phyloP scores from a whole-genome alignment of 2,797 vertebrate species.

The Ctenopoma multispine region DNA sequence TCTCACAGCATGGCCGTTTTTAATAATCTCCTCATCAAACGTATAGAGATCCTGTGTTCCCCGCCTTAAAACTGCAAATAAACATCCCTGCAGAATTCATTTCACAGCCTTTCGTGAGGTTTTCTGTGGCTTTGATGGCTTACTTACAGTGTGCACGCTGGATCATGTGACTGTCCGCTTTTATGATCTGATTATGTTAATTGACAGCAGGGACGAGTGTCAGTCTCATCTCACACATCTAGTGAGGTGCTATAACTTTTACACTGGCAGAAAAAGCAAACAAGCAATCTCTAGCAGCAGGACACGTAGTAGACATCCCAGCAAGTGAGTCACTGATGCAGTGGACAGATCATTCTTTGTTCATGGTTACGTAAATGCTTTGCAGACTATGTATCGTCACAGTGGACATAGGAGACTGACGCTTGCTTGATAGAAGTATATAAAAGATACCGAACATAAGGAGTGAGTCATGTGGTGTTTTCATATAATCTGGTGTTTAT shows the following conservation, averaged over 20 bases:
- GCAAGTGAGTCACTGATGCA: conserved; percentile 26
- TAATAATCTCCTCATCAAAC: conserved; percentile 59
- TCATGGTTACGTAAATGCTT: conserved; percentile 22
- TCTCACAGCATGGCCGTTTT: conserved; percentile 57
- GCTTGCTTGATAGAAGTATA: not conserved
- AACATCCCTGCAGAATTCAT: conserved; percentile 15
- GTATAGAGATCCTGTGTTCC: conserved; percentile 14
- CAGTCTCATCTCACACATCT: conserved; percentile 12
- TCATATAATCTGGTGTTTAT: not conserved
- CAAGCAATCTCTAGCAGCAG: not conserved
- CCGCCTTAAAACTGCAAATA: conserved; percentile 21
- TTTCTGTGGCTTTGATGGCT: conserved; percentile 46
- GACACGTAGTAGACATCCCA: not conserved
- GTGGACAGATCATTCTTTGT: conserved; percentile 17
- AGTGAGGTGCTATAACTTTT: not conserved
- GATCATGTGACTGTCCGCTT: not conserved
- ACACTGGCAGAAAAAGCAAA: not conserved
- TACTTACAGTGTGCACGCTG: not conserved
- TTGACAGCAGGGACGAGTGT: conserved; percentile 7
- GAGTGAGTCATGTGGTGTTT: conserved; percentile 19
- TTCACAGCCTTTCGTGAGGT: not conserved
- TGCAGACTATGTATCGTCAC: conserved; percentile 2
- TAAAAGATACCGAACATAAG: not conserved
- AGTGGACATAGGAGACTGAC: not conserved
- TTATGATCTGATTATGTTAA: conserved; percentile 11